phyloP scores from a whole-genome alignment of 2,888 invertebrate species.

The Drosophila percnosoma region DNA sequence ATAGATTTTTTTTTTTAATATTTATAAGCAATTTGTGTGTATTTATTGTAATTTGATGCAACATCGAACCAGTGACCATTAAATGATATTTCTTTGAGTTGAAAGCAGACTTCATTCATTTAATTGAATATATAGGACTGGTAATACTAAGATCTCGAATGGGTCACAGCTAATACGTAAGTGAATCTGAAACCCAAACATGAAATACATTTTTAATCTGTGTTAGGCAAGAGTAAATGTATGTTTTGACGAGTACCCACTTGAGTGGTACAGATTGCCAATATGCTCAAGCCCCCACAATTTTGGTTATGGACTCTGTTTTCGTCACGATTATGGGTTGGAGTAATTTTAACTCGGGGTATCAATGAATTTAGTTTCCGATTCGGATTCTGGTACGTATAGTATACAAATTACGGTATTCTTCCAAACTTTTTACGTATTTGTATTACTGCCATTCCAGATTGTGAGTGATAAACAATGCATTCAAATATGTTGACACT shows the following conservation, averaged over 20 bases:
- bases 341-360: neutral
- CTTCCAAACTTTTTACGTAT: neutral
- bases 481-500: conserved; percentile 9
- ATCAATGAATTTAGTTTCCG: neutral
- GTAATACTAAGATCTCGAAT: neutral
- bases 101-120: neutral
- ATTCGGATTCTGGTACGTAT: neutral
- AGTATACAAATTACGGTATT: neutral
- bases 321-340: neutral
- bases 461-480: neutral
- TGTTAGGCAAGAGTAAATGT: neutral
- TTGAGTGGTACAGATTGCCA: neutral
- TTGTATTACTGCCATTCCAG: neutral
- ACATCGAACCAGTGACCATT: conserved; percentile 38
- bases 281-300: neutral
- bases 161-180: neutral
- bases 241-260: neutral
- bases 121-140: neutral
- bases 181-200: neutral
- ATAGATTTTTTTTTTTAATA: conserved; percentile 40
- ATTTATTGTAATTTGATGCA: conserved; percentile 47
- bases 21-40: conserved; percentile 42
- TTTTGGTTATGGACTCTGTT: neutral
- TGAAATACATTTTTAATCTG: neutral
- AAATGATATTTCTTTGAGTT: conserved; percentile 38